These are phyloP conservation scores for Coenonympha arcania DNA, from an alignment of 2,888 invertebrate genomes.

Conservation along the genomic window DNA sequence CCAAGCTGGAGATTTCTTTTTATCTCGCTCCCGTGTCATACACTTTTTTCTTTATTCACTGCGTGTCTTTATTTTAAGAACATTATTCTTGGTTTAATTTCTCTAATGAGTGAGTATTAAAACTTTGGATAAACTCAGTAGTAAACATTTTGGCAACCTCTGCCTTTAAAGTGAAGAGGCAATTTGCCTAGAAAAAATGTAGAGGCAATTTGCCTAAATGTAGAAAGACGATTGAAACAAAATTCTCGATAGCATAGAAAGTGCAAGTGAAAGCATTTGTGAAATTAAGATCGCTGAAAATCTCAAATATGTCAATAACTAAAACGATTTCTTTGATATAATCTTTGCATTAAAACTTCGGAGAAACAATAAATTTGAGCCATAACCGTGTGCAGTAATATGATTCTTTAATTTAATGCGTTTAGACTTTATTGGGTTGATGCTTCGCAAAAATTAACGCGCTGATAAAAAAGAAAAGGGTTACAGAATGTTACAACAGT, in stretches of 20 bases:
- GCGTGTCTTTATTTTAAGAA: constrained; percentile 24
- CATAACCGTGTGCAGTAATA: constrained; percentile 12
- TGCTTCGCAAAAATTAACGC: constrained; percentile 5
- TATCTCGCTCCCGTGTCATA: constrained; percentile 26
- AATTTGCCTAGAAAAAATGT: no score
- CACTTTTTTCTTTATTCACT: constrained; percentile 21
- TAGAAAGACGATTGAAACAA: no score
- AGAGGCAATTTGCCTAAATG: no score
- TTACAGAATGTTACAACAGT: background rate
- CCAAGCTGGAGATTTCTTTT: constrained; percentile 31
- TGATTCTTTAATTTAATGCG: constrained; percentile 2
- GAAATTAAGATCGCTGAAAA: no score
- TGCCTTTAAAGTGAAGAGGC: background rate
- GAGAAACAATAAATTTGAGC: constrained; percentile 18
- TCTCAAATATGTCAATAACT: no score
- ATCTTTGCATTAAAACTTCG: constrained; percentile 24
- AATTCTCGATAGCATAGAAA: no score
- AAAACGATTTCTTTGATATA: constrained; percentile 23
- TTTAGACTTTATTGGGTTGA: constrained; percentile 12
- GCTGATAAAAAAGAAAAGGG: background rate
- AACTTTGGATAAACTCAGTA: constrained; percentile 21
- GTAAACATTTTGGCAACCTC: background rate
- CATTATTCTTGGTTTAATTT: constrained; percentile 26
- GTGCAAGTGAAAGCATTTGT: no score
- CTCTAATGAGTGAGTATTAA: constrained; percentile 27